Conservation (phyloP, 1,140 invertebrate species). For the Drosophila tani region DNA sequence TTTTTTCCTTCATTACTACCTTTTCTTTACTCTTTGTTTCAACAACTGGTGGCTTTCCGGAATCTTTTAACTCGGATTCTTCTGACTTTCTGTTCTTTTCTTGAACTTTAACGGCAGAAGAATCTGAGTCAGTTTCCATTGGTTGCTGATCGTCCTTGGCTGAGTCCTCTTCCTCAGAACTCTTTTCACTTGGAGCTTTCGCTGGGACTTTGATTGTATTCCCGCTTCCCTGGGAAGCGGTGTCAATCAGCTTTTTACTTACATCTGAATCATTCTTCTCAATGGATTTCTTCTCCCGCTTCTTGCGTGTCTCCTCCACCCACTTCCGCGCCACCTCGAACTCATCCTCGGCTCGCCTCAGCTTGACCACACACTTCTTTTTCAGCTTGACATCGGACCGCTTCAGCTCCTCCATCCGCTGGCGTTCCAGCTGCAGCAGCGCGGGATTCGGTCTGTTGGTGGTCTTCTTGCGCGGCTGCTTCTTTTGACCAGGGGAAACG, state of each 20-base stretch:
- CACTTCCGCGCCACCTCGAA: constrained; percentile 64
- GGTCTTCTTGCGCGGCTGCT: constrained; percentile 81
- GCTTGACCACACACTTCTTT: constrained; percentile 64
- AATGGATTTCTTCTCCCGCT: neutral
- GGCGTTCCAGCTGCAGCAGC: constrained; percentile 68
- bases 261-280: neutral
- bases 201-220: neutral
- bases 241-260: neutral
- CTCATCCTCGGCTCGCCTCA: constrained; percentile 67
- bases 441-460: constrained; percentile 83
- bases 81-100: neutral
- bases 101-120: neutral
- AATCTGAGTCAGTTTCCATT: neutral
- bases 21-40: neutral
- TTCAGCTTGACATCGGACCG: constrained; percentile 72
- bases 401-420: constrained; percentile 74
- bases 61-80: too few relatives aligned
- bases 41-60: neutral
- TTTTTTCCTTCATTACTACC: neutral
- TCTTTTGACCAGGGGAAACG: constrained; percentile 51
- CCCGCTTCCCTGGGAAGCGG: neutral
- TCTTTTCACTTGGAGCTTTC: constrained; percentile 3
- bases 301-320: constrained; percentile 4
- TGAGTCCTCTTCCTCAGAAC: neutral
- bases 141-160: neutral